phyloP scores from a whole-genome alignment of 2,113 vertebrate genomes.

The Tyto alba region DNA sequence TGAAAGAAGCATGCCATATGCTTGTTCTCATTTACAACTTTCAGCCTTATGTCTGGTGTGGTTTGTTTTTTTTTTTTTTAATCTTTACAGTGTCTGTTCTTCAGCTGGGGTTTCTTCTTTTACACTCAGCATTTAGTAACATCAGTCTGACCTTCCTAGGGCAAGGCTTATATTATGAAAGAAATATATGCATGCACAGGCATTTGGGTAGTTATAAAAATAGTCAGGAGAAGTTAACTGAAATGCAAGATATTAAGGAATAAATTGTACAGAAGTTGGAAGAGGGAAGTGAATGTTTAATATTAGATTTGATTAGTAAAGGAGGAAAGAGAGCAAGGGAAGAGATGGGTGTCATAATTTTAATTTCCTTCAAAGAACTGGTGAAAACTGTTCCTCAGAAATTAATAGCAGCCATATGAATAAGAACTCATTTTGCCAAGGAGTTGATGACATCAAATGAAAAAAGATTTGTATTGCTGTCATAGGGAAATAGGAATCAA shows the following conservation, averaged over 20 bases:
- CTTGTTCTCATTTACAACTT: neutral
- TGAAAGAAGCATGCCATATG: neutral
- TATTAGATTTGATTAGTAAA: neutral
- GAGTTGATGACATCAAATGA: neutral
- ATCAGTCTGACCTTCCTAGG: neutral
- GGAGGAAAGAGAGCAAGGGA: neutral
- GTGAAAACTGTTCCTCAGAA: neutral
- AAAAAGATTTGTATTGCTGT: neutral
- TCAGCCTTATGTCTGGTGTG: neutral
- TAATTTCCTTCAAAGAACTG: neutral
- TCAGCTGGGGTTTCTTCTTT: neutral
- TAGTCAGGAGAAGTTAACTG: neutral
- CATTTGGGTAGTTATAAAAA: neutral
- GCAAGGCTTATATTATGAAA: neutral
- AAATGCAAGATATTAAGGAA: neutral
- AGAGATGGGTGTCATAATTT: neutral
- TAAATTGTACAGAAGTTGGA: neutral
- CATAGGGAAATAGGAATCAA: neutral
- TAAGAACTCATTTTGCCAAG: neutral
- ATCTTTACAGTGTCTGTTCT: neutral
- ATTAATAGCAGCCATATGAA: neutral
- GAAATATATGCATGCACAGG: neutral
- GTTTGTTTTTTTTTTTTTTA: neutral
- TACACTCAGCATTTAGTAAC: neutral
- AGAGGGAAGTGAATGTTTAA: neutral